These are phyloP conservation scores for Carabus problematicus DNA, from an alignment of 2,888 invertebrate species.

Conservation along the genomic window DNA sequence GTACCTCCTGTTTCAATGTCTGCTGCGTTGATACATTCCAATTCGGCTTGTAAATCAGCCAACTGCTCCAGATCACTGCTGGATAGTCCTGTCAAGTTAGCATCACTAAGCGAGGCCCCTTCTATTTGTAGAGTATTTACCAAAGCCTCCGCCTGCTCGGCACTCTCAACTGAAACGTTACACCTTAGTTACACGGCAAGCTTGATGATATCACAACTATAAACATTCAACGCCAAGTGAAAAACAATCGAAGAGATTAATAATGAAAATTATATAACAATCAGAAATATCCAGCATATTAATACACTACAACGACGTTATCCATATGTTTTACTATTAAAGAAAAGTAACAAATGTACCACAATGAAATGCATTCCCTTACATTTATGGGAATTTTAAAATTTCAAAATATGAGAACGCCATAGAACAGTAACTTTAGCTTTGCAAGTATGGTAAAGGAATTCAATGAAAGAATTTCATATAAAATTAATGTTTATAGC, in stretches of 20 bases:
- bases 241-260: not conserved
- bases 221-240: not conserved
- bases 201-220: not conserved
- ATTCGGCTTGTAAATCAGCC: slow-evolving; percentile 54
- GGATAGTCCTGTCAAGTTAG: slow-evolving; percentile 50
- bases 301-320: not conserved
- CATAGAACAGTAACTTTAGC: slow-evolving; percentile 37
- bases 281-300: not conserved
- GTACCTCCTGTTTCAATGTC: slow-evolving; percentile 50
- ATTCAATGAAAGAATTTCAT: slow-evolving; percentile 20
- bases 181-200: not conserved
- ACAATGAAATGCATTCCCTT: slow-evolving; percentile 4
- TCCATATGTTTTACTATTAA: slow-evolving; percentile 6
- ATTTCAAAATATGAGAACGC: slow-evolving; percentile 41
- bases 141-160: slow-evolving; percentile 51
- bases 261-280: slow-evolving; percentile 16
- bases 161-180: slow-evolving; percentile 47
- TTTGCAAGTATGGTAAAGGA: slow-evolving; percentile 35
- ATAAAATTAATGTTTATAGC: slow-evolving; percentile 33
- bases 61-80: slow-evolving; percentile 53
- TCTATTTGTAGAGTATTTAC: slow-evolving; percentile 52
- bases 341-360: not conserved
- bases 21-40: slow-evolving; percentile 52
- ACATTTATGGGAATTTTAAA: slow-evolving; percentile 36
- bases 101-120: slow-evolving; percentile 49